These are phyloP conservation scores for Vidua chalybeata DNA, from an alignment of 2,113 vertebrate species.

Conservation along the genomic window DNA sequence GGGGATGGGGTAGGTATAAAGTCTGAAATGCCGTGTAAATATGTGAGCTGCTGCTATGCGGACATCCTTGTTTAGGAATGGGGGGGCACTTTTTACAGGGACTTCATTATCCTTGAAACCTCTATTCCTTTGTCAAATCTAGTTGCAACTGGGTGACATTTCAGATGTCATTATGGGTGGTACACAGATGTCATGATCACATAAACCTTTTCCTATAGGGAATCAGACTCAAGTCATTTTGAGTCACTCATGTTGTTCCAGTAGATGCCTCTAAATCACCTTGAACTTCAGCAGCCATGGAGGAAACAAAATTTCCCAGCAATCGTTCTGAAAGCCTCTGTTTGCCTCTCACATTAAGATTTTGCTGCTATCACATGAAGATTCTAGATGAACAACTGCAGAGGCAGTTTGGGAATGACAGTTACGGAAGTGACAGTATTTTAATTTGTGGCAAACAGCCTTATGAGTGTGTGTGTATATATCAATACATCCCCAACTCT, in stretches of 20 bases:
- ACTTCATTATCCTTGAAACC: conserved; percentile 32
- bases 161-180: background rate
- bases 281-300: background rate
- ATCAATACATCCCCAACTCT: background rate
- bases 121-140: conserved; percentile 13
- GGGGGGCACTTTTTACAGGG: background rate
- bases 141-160: background rate
- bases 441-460: background rate
- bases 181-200: background rate
- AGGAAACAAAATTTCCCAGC: background rate
- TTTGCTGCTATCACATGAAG: background rate
- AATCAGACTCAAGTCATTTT: background rate
- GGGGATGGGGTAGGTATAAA: background rate
- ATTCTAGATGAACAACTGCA: background rate
- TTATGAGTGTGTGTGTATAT: background rate
- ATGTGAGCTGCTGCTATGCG: background rate
- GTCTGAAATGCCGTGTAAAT: background rate
- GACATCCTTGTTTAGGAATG: background rate
- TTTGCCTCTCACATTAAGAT: background rate
- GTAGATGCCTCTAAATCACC: conserved; percentile 42
- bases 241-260: background rate
- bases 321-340: background rate
- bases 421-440: background rate
- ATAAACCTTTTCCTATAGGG: conserved; percentile 27
- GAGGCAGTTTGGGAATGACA: background rate